A percentile compares a stretch with the other conserved stretches of the same genome.
phyloP scores from a whole-genome alignment of 2,113 vertebrate genomes.

The Macroglossus sobrinus region DNA sequence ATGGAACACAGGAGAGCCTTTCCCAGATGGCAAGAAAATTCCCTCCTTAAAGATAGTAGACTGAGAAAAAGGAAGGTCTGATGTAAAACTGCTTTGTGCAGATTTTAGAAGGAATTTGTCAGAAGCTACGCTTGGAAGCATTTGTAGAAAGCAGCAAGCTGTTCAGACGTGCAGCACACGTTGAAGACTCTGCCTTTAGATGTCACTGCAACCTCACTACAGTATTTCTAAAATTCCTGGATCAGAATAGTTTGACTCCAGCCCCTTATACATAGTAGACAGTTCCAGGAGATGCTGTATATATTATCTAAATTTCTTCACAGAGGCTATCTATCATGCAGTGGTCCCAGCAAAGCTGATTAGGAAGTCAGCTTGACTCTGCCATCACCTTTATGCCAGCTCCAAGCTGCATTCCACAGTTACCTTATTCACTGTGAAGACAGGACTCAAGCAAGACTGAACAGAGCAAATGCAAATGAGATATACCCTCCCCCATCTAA shows the following conservation, averaged over 20 bases:
- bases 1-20: not conserved
- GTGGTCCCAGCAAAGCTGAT: conserved; percentile 86
- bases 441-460: conserved; percentile 87
- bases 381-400: conserved; percentile 87
- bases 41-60: not conserved
- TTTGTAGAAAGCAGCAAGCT: conserved; percentile 57
- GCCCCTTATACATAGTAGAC: conserved; percentile 70
- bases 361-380: conserved; percentile 88
- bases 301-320: conserved; percentile 89
- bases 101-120: conserved; percentile 37
- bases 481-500: conserved; percentile 86
- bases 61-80: not conserved
- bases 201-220: conserved; percentile 96
- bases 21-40: not conserved
- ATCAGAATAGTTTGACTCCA: conserved; percentile 78
- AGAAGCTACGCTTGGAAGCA: not conserved
- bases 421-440: conserved; percentile 87
- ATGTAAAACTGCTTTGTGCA: not conserved
- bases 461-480: conserved; percentile 89
- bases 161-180: conserved; percentile 63
- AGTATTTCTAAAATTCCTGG: conserved; percentile 83
- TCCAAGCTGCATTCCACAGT: conserved; percentile 80
- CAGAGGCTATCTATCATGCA: conserved; percentile 84
- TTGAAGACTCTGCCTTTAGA: conserved; percentile 91
- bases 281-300: conserved; percentile 74